phyloP scores from a whole-genome alignment of 2,888 invertebrate genomes.

The Chalcis sispes region DNA sequence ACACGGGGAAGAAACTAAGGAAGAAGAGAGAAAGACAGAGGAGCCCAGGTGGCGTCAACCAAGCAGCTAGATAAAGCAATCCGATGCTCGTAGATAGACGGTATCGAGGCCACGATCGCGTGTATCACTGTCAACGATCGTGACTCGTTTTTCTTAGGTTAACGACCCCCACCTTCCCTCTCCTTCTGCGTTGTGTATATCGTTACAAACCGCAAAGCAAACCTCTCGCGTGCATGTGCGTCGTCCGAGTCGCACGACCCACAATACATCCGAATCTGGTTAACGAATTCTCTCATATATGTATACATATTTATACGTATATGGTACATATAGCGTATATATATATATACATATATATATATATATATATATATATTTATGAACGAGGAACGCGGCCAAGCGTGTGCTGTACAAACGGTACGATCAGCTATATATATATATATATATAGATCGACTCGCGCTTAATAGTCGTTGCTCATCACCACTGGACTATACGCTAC shows the following conservation, averaged over 20 bases:
- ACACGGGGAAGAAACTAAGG: too few relatives aligned
- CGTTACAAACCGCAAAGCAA: not conserved
- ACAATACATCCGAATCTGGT: conserved; percentile 48
- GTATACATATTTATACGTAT: conserved; percentile 5
- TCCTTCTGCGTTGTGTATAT: conserved; percentile 1
- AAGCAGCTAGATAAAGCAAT: conserved; percentile 51
- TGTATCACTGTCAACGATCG: conserved; percentile 59
- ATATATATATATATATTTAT: too few relatives aligned
- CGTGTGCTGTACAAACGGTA: conserved; percentile 11
- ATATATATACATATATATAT: too few relatives aligned
- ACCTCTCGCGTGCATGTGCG: not conserved
- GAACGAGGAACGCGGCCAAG: too few relatives aligned
- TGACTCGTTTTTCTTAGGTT: conserved; percentile 57
- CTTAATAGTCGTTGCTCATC: conserved; percentile 36
- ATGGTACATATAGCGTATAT: too few relatives aligned
- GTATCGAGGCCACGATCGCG: conserved; percentile 58
- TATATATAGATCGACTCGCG: too few relatives aligned
- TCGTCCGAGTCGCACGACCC: conserved; percentile 31
- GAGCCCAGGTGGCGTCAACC: conserved; percentile 44
- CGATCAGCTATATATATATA: conserved; percentile 20
- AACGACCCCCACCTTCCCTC: conserved; percentile 46
- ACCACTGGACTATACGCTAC: not conserved
- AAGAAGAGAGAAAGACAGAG: not conserved
- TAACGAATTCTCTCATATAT: conserved; percentile 49
- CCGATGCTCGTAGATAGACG: conserved; percentile 38